Evolutionary conservation across 1,140 invertebrate species (phyloP).

Genomic region (Drosophila serrata): DNA sequence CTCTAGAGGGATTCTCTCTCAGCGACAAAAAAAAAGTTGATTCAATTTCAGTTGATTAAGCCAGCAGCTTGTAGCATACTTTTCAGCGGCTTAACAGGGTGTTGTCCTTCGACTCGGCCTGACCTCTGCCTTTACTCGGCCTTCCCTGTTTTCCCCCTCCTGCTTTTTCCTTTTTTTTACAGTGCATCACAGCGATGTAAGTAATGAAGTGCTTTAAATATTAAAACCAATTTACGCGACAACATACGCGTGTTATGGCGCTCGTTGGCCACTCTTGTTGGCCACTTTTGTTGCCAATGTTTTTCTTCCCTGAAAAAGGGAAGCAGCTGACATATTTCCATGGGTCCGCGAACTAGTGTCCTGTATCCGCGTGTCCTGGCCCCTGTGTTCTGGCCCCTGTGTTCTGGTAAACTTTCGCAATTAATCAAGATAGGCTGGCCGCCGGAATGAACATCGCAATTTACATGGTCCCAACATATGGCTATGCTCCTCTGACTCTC

Average conservation of each 20-base stretch:
- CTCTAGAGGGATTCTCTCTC: not conserved
- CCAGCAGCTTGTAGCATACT: slow-evolving; percentile 29
- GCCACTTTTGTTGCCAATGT: slow-evolving; percentile 35
- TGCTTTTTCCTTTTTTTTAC: not conserved
- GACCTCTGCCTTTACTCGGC: not conserved
- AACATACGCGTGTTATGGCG: slow-evolving; percentile 80
- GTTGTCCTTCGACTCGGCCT: not conserved
- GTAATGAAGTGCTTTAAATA: slow-evolving; percentile 83
- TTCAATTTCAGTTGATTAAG: slow-evolving; percentile 65
- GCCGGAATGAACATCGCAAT: slow-evolving; percentile 55
- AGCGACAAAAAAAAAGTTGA: slow-evolving; percentile 31
- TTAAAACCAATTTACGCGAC: slow-evolving; percentile 83
- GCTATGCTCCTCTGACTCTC: slow-evolving; percentile 28
- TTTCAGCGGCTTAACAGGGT: slow-evolving; percentile 37
- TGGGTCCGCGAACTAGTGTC: slow-evolving; percentile 28
- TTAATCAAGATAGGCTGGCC: slow-evolving; percentile 79
- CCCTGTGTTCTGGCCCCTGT: slow-evolving; percentile 48
- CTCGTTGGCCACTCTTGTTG: slow-evolving; percentile 55
- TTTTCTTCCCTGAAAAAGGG: slow-evolving; percentile 35
- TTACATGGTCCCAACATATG: slow-evolving; percentile 76
- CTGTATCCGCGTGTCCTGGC: slow-evolving; percentile 41
- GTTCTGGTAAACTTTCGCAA: slow-evolving; percentile 81
- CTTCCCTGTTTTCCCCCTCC: too few species aligned
- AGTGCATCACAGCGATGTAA: slow-evolving; percentile 27
- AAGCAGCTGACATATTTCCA: slow-evolving; percentile 80